Conservation (phyloP, 2,888 invertebrate species). For the Drosophila paramelanica region DNA sequence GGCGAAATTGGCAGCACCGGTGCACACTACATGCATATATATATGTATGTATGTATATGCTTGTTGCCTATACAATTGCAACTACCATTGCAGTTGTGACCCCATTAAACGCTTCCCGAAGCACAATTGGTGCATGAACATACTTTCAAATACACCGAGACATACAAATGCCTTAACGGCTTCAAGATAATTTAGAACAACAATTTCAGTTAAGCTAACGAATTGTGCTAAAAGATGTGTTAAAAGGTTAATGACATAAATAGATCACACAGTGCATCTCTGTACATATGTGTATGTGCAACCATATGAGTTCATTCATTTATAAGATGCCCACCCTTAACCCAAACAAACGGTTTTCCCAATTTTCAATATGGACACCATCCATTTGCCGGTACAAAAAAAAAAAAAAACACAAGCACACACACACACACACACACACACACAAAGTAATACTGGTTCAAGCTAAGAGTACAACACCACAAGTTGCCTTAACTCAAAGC, state of each 20-base stretch:
- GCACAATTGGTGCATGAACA: neutral
- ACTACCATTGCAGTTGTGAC: neutral
- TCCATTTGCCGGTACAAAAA: constrained; percentile 35
- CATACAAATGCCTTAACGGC: neutral
- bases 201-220: constrained; percentile 2
- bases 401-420: neutral
- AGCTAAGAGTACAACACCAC: constrained; percentile 15
- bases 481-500: constrained; percentile 4
- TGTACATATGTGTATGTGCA: constrained; percentile 4
- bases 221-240: neutral
- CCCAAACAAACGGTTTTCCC: neutral
- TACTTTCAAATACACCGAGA: neutral
- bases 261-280: neutral
- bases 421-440: neutral
- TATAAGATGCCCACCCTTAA: constrained; percentile 1
- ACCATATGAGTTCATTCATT: neutral
- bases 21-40: no score
- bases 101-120: neutral
- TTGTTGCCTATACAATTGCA: no score
- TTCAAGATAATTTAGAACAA: neutral
- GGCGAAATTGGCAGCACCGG: no score
- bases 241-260: constrained; percentile 11
- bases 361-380: constrained; percentile 21
- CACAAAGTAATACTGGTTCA: constrained; percentile 2
- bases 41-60: neutral